phyloP scores from a whole-genome alignment of 2,113 vertebrate genomes.

The Calidris pugnax region DNA sequence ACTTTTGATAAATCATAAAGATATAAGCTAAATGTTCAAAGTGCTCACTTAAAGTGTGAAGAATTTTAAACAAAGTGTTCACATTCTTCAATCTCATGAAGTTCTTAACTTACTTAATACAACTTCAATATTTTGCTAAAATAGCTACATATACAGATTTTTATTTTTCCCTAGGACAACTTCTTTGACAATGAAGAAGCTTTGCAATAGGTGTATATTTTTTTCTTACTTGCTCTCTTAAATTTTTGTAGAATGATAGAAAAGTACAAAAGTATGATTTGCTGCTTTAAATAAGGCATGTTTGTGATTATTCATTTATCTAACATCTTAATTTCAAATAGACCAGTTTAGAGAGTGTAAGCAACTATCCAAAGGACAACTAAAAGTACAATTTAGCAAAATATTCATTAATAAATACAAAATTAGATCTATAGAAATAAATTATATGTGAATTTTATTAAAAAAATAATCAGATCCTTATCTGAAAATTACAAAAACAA shows the following conservation, averaged over 20 bases:
- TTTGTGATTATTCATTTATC: background rate
- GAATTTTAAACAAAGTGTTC: background rate
- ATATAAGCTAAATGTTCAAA: background rate
- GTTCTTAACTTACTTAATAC: background rate
- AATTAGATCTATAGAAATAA: background rate
- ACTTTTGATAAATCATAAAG: background rate
- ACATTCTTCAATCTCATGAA: background rate
- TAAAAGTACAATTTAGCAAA: background rate
- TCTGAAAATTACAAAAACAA: background rate
- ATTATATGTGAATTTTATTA: background rate
- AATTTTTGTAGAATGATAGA: background rate
- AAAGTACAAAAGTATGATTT: background rate
- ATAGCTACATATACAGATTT: background rate
- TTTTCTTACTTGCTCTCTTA: background rate
- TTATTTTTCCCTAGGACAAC: background rate
- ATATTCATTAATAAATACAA: background rate
- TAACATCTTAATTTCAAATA: background rate
- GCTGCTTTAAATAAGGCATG: fast-evolving
- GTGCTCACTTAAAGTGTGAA: background rate
- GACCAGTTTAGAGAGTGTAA: background rate
- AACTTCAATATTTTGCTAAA: background rate
- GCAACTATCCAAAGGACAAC: background rate
- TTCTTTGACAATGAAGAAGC: background rate
- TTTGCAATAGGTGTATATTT: background rate
- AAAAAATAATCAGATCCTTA: background rate